Base-by-base conservation (phyloP, 2,888 invertebrate genomes). In the Hermodice carunculata region DNA sequence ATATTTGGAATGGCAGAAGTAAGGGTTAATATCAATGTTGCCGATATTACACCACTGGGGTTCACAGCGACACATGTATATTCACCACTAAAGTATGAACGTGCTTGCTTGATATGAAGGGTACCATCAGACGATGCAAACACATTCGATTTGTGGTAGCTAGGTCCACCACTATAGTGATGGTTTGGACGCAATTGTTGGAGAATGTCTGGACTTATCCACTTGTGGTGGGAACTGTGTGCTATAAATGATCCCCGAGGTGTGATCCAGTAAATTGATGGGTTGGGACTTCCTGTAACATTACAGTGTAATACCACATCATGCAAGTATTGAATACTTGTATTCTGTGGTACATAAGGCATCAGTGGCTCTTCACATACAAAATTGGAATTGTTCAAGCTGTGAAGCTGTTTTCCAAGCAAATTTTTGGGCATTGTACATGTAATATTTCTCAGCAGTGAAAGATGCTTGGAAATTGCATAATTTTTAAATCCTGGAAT, bases 31-130 rank as follows among this genome's bases (percentile, higher is more conserved):
- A 65, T 60, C 2, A 78, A 58, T 0, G 70, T 67, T 11, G 61
- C 48, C 2, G 75, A 71, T 5, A 52, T 60, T n/a, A 69, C 70
- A n/a, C 82, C 81, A 14, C 40, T 60, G 17, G 64, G 64, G 49
- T 54, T 64, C 22, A 34, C 40, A 17, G 60, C 64, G 6, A 64
- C 60, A 29, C 64, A 64, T 1, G 60, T 61, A 37, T 60, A 64
- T 22, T 48, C 14, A 2, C 64, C 64, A 1, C 34, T 22, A 24
- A 60, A 61, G 22, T 60, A 61, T 26, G 43, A 31, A 5, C 60
- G 31, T 2, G 54, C 22, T 3, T 53, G 8, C 14, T 46, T 26
- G 24, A 64, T 49, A 3, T 1, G 3, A 32, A 64, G 37, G 14
- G 53, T 22, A 2, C 60, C 60, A 28, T 64, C 31, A n/a, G 46